phyloP scores from a whole-genome alignment of 92 coral and sea anemone genomes.

The Scolanthus callimorphus region DNA sequence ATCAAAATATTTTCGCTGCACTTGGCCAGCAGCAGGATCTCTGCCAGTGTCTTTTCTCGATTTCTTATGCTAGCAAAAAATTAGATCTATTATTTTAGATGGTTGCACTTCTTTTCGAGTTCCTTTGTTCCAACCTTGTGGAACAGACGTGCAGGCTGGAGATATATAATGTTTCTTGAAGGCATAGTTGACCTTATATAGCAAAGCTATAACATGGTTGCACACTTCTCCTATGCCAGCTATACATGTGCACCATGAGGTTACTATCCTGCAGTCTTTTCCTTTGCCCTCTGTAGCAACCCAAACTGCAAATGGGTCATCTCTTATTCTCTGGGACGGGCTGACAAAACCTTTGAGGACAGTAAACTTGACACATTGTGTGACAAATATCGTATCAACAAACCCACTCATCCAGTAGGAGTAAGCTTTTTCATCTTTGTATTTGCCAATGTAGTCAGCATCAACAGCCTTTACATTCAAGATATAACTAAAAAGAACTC shows the following conservation, averaged over 20 bases:
- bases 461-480: conserved; percentile 51
- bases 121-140: conserved; percentile 67
- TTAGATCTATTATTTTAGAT: conserved; percentile 26
- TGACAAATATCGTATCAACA: conserved; percentile 27
- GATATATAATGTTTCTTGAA: no score
- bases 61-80: conserved; percentile 57
- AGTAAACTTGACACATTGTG: conserved; percentile 9
- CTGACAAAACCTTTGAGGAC: conserved; percentile 32
- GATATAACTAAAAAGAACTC: conserved; percentile 34
- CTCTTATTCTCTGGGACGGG: conserved; percentile 39
- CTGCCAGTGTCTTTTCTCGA: conserved; percentile 32
- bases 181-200: no score
- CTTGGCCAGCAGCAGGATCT: conserved; percentile 11
- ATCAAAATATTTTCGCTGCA: conserved; percentile 52
- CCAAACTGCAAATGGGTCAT: conserved; percentile 64
- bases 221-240: conserved; percentile 67
- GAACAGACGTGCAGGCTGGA: conserved; percentile 67
- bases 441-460: conserved; percentile 44
- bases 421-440: no score
- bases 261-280: conserved; percentile 38
- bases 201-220: conserved; percentile 59
- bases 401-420: no score
- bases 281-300: conserved; percentile 28
- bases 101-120: conserved; percentile 52
- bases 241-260: conserved; percentile 71